phyloP scores from a whole-genome alignment of 2,797 vertebrate species.

The Acropternis orthonyx region DNA sequence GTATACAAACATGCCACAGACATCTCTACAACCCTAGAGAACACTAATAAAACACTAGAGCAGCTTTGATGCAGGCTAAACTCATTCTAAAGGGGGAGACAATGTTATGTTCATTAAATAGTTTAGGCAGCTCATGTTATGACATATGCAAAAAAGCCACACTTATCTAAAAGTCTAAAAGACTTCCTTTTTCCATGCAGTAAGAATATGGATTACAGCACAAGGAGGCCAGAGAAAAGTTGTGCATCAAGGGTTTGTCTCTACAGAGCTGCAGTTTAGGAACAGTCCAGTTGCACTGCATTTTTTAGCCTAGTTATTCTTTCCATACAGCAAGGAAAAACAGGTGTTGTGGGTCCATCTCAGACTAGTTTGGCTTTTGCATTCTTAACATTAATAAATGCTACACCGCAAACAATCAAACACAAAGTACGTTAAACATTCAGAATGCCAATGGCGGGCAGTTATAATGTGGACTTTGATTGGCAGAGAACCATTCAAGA shows the following conservation, averaged over 20 bases:
- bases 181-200: conserved; percentile 21
- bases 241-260: conserved; percentile 18
- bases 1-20: conserved; percentile 61
- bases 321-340: conserved; percentile 51
- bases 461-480: conserved; percentile 44
- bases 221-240: not conserved
- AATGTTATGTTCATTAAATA: not conserved
- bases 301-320: not conserved
- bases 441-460: conserved; percentile 47
- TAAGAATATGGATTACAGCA: conserved; percentile 2
- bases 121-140: conserved; percentile 33
- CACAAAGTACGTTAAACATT: conserved; percentile 45
- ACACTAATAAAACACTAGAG: conserved; percentile 44
- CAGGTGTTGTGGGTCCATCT: conserved; percentile 14
- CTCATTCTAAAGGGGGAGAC: conserved; percentile 20
- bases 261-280: conserved; percentile 26
- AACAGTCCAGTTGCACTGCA: not conserved
- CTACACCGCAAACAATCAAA: conserved; percentile 51
- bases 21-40: conserved; percentile 56
- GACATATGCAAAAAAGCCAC: conserved; percentile 27
- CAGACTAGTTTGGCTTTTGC: conserved; percentile 48
- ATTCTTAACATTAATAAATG: conserved; percentile 26
- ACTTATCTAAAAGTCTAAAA: not conserved
- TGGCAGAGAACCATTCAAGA: conserved; percentile 54
- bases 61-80: conserved; percentile 43